Percentiles rank a stretch among this genome's conserved stretches.
Conservation (phyloP, 1,140 invertebrate genomes). For the Aricia agestis region DNA sequence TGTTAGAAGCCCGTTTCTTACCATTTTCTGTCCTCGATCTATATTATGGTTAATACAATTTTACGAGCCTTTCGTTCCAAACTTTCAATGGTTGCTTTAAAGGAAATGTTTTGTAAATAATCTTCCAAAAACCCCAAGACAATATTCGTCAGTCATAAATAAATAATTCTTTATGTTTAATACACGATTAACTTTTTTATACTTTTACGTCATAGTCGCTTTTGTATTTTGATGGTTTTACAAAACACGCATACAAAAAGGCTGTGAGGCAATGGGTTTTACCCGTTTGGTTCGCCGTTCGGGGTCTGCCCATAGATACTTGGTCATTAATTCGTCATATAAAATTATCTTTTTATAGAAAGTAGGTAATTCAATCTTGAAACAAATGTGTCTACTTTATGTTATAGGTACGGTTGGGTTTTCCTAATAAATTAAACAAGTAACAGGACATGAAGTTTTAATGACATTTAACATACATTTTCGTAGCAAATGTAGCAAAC, state of each 20-base stretch:
- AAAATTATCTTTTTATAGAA: neutral
- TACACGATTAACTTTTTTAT: neutral
- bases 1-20: no score
- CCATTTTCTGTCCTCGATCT: no score
- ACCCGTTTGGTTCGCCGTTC: neutral
- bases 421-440: neutral
- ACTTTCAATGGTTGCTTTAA: no score
- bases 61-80: no score
- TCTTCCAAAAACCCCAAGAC: neutral
- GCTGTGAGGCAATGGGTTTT: neutral
- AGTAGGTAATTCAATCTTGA: neutral
- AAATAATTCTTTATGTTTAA: neutral
- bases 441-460: neutral
- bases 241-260: neutral
- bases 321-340: no score
- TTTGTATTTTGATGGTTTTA: neutral
- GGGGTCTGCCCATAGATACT: neutral
- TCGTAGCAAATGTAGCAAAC: neutral
- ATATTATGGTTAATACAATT: no score
- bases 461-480: neutral
- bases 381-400: neutral
- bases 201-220: neutral
- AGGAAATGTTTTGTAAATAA: neutral
- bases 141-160: neutral
- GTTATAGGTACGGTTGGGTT: no score